Evolutionary conservation across 2,888 invertebrate genomes (phyloP).

Genomic region (Caenorhabditis doughertyi): DNA sequence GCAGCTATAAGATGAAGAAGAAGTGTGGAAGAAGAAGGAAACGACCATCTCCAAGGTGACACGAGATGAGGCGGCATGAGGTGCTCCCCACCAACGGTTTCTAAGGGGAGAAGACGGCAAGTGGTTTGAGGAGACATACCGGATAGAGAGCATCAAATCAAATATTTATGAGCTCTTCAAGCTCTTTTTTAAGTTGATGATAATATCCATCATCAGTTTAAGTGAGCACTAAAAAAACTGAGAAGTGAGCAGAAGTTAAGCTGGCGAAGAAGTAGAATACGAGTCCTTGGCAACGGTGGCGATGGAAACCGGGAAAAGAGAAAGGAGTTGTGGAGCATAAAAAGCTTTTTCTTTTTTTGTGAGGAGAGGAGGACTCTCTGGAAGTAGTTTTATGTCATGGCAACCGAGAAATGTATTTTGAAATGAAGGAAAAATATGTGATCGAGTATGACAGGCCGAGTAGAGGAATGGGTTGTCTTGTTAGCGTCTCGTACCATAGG

Average conservation of each 20-base stretch:
- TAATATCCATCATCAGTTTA: constrained; percentile 27
- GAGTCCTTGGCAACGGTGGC: constrained; percentile 53
- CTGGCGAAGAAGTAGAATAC: not conserved
- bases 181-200: too few relatives aligned
- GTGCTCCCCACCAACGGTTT: constrained; percentile 48
- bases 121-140: not conserved
- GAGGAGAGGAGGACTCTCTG: too few relatives aligned
- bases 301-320: constrained; percentile 46
- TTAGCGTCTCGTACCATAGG: too few relatives aligned
- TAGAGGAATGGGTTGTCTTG: too few relatives aligned
- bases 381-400: constrained; percentile 7
- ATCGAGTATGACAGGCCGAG: too few relatives aligned
- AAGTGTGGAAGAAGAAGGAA: constrained; percentile 35
- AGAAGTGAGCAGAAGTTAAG: not conserved
- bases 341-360: not conserved
- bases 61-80: constrained; percentile 23
- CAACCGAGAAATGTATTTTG: too few relatives aligned
- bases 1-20: not conserved
- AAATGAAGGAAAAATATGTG: too few relatives aligned
- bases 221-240: constrained; percentile 14
- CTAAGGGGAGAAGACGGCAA: constrained; percentile 26
- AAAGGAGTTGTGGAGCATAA: not conserved
- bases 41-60: constrained; percentile 68
- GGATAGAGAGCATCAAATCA: not conserved
- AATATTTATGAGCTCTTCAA: not conserved